Evolutionary conservation across 2,797 vertebrate species (phyloP), one percentile per base, ranked within the genome.

Genomic region (Gymnoscopelus braueri): DNA sequence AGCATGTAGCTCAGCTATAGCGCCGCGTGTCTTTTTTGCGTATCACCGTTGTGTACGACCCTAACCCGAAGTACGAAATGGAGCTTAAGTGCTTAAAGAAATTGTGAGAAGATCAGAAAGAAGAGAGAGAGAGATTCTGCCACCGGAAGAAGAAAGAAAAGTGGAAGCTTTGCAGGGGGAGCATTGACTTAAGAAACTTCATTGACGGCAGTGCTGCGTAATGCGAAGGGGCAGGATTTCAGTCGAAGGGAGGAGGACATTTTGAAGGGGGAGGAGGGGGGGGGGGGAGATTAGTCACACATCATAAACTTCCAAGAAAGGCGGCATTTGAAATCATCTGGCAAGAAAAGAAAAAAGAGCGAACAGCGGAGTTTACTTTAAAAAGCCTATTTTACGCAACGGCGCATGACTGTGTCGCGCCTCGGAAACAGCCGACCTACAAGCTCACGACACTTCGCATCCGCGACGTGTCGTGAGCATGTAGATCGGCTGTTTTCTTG

Each of bases 271-370:
- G 78, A 75, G 78, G 81, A 77, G 79, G 79, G 79, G 67, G 72
- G 74, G 76, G 32, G 53, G 66, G 53, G 3, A 64, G 80, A 88
- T 91, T 88, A 85, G 87, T 84, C 80, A 85, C 77, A 84, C 84
- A 65, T 82, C 87, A 91, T 89, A 89, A 88, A 89, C 79, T 82
- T 64, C 82, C 74, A 88, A 80, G 85, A 84, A 83, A 80, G 69
- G 68, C 58, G 60, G 75, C 79, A 82, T 89, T 85, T 82, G 65
- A 87, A 89, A 83, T 76, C 73, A 79, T 79, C 85, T 72, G 61
- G 65, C 69, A 63, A 77, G 53, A 70, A 44, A 7, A 54, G n/a
- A 51, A 48, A 72, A 57, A 13, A 57, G 26, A 26, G 19, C 4
- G 10, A 52, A 72, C 66, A 74, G 72, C 75, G 55, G 47, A 74